Base-by-base conservation (phyloP, 1,140 invertebrate genomes). In the Drosophila lacertosa region DNA sequence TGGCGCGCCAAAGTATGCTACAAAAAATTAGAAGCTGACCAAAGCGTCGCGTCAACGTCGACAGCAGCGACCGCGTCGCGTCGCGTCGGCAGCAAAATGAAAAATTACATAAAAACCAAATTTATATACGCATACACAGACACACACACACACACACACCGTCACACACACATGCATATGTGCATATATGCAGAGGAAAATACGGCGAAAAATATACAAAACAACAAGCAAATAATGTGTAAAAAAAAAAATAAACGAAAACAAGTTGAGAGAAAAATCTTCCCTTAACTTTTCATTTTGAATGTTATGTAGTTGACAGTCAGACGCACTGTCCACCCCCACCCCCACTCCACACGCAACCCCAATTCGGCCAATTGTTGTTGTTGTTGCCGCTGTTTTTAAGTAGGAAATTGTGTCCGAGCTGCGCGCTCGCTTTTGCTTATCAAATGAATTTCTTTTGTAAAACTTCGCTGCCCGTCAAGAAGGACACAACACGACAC, bases 331-430 rank as follows among this genome's bases (percentile, higher is more conserved):
- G 45, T 26, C 65, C 62, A 60, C 57, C 47, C 44, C 33, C 42
- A 47, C 53, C 60, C 37, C 33, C 47, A 57, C 53, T 15, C 77
- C 24, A 24, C 44, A 39, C 42, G 13, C 35, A 24, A 39, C 35
- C 32, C 32, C 11, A 42, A 32, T 67, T 40, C 54, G 24, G 10
- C 42, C 33, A 48, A n/a, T 60, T 47, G 33, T 47, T 39, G 44
- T 58, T 58, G 62, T 48, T 53, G 58, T n/a, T 60, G 26, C 20
- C 60, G 58, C 53, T 53, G 51, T 81, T 84, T 84, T 84, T 81
- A 84, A 84, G 81, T 84, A 86, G 81, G 81, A 84, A 84, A 84
- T 84, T 86, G 81, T 86, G 81, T 84, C 81, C 81, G 59, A 84
- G 79, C 65, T 75, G 32, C 59, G 62, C 51, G 15, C 54, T 45